Evolutionary conservation across 2,797 vertebrate genomes (phyloP), one percentile per base, ranked within the genome.

Genomic region (Urophycis tenuis): DNA sequence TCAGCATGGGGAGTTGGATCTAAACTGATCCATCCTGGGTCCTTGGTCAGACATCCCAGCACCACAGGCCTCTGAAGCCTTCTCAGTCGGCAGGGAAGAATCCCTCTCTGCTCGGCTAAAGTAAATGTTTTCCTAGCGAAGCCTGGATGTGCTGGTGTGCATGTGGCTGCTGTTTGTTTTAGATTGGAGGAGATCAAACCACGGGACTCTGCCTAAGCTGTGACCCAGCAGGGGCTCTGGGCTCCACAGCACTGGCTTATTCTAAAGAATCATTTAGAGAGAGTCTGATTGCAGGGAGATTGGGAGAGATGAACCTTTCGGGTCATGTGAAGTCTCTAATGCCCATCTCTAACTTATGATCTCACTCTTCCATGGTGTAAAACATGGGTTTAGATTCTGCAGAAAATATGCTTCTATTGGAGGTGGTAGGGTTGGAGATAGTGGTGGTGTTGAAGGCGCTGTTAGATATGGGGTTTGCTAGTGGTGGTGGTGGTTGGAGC

Each of bases 91-190:
- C 75, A 49, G 82, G 72, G 82, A 83, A 84, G 88, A 86, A 84
- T 85, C 80, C 75, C 87, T 74, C 83, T 77, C 82, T 76, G 77
- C 83, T 80, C 34, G 22, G 82, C 77, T 83, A 87, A 86, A 85
- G 80, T 86, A 82, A 80, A 73, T 90, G 88, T 90, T 91, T 90
- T 87, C 75, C 77, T 81, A 84, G 74, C 88, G 88, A 93, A 91
- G 89, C 91, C 87, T 75, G 73, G 8, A 34, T 73, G 76, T 53
- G 72, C 75, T 31, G 49, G 82, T 53, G 80, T 79, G 83, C 84
- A 83, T 79, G 81, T 80, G 82, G 75, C 75, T 76, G 73, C 79
- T 92, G 87, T 91, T 92, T 91, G 83, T 84, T 92, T 93, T 90
- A 91, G 90, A 85, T 88, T 89, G 81, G 85, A 29, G 76, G 82